These are phyloP conservation scores for Helicoverpa assulta DNA, from an alignment of 2,888 invertebrate species.

Conservation along the genomic window DNA sequence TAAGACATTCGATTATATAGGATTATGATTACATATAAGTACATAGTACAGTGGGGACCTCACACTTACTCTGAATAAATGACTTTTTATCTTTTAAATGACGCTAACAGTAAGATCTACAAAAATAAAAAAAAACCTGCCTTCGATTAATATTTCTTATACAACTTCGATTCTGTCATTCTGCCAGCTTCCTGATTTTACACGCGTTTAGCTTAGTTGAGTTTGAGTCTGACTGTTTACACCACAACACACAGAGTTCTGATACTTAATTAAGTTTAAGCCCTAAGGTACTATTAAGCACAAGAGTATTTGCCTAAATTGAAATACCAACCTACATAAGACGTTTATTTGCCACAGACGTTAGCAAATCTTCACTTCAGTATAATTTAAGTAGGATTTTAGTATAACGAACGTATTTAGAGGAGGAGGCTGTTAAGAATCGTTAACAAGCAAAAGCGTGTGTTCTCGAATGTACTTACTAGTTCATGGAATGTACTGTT, in stretches of 20 bases:
- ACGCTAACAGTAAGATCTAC: no score
- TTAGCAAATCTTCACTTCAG: constrained; percentile 44
- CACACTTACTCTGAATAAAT: no score
- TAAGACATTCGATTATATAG: no score
- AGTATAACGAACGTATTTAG: constrained; percentile 46
- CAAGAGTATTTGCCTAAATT: constrained; percentile 34
- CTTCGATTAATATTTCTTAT: no score
- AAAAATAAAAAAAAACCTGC: no score
- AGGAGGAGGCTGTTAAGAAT: constrained; percentile 48
- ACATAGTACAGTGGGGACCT: no score
- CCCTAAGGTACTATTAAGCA: constrained; percentile 10
- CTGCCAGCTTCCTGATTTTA: no score
- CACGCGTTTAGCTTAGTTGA: no score
- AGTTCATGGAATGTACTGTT: constrained; percentile 40
- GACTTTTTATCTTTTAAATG: no score
- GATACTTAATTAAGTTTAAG: constrained; percentile 32
- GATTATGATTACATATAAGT: no score
- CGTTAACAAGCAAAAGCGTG: constrained; percentile 62
- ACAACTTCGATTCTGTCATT: no score
- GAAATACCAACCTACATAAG: constrained; percentile 41
- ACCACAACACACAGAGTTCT: not conserved
- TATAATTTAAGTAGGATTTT: constrained; percentile 45
- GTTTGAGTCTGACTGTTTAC: not conserved
- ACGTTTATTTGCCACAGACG: constrained; percentile 40
- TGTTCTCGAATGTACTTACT: constrained; percentile 51